A percentile compares a stretch with the other conserved stretches of the same genome.
These are phyloP conservation scores for Samia ricini DNA, from an alignment of 1,140 invertebrate genomes.

Conservation along the genomic window DNA sequence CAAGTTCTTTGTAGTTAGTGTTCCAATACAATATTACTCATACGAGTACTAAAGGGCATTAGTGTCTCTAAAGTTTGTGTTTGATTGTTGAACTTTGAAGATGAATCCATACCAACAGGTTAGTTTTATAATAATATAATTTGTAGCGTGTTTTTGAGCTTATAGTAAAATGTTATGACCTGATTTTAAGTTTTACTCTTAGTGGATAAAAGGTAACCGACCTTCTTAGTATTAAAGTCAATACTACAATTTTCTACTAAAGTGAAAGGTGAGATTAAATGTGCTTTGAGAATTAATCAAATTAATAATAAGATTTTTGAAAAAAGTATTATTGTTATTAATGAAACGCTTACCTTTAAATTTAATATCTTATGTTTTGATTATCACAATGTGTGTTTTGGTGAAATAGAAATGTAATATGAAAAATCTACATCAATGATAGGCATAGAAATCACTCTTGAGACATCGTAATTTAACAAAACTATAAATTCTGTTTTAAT, in stretches of 20 bases:
- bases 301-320: neutral
- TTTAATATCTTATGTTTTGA: slow-evolving; percentile 34
- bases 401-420: slow-evolving; percentile 2
- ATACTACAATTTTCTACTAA: neutral
- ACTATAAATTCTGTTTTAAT: no score
- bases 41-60: neutral
- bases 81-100: slow-evolving; percentile 15
- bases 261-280: neutral
- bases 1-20: neutral
- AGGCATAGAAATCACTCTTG: neutral
- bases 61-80: neutral
- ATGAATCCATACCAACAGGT: slow-evolving; percentile 75
- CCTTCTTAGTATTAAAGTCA: neutral
- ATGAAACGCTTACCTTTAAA: neutral
- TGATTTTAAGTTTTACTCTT: slow-evolving; percentile 1
- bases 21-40: neutral
- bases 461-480: neutral
- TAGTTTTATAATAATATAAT: slow-evolving; percentile 39
- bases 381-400: slow-evolving; percentile 49
- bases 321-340: neutral
- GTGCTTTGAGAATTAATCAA: neutral
- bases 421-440: neutral
- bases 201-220: slow-evolving; percentile 11
- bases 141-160: slow-evolving; percentile 18
- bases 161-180: slow-evolving; percentile 14